Conservation (phyloP, 2,113 vertebrate genomes). For the Conger conger region DNA sequence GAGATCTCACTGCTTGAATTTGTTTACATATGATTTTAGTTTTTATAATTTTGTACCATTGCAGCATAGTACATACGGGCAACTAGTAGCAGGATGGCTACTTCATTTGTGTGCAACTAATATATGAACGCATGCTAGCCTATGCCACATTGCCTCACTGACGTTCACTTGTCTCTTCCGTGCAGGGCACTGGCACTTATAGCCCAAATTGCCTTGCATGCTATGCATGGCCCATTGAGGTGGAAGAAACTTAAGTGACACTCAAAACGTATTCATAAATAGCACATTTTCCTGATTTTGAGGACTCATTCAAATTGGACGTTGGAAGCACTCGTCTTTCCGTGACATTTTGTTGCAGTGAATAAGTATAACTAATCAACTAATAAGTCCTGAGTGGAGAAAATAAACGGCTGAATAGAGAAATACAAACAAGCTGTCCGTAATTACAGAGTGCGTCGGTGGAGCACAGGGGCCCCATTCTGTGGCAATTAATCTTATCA, state of each 20-base stretch:
- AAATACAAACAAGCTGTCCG: not conserved
- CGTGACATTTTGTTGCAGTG: not conserved
- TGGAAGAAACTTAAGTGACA: not conserved
- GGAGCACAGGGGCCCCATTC: not conserved
- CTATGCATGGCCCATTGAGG: not conserved
- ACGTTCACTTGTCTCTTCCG: not conserved
- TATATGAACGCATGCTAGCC: not conserved
- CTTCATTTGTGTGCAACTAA: too few species aligned
- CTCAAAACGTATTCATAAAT: not conserved
- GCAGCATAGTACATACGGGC: too few species aligned
- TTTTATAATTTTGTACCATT: too few species aligned
- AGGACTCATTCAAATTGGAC: not conserved
- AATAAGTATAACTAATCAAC: not conserved
- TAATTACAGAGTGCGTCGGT: not conserved
- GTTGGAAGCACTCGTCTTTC: not conserved
- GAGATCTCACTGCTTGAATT: too few species aligned
- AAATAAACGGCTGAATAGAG: slow-evolving; percentile 2
- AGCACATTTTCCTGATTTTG: not conserved
- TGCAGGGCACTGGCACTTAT: not conserved
- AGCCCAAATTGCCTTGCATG: not conserved
- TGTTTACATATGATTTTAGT: too few species aligned
- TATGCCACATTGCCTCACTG: not conserved
- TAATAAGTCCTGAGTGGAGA: not conserved
- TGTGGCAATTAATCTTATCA: slow-evolving; percentile 26
- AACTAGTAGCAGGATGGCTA: not conserved